Percentiles rank a stretch among this genome's conserved stretches.
Evolutionary conservation across 2,113 vertebrate species (phyloP).

Genomic region (Malaclemys terrapin): DNA sequence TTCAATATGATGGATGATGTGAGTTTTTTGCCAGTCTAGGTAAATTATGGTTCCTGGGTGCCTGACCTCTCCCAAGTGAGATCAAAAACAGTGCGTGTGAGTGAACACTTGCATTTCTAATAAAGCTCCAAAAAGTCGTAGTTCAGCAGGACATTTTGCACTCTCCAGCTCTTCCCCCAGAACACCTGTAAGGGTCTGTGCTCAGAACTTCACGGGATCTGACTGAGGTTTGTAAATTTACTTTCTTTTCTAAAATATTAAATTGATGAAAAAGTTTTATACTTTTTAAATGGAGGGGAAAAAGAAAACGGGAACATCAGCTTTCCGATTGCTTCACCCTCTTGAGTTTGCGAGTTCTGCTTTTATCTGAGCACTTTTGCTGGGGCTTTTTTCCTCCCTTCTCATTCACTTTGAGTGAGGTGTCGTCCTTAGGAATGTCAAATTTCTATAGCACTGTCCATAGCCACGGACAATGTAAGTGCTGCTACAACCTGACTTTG

Average conservation of each 20-base stretch:
- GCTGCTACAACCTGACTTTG: slow-evolving; percentile 11
- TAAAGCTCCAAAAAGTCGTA: neutral
- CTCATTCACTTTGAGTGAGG: neutral
- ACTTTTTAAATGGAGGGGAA: neutral
- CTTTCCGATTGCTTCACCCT: neutral
- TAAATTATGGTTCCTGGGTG: neutral
- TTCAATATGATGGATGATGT: fast-evolving
- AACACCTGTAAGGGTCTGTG: fast-evolving
- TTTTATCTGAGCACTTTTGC: slow-evolving; percentile 8
- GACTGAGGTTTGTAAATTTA: neutral
- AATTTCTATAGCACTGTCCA: neutral
- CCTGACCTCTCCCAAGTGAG: neutral
- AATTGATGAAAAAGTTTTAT: neutral
- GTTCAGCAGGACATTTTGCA: neutral
- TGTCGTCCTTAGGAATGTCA: neutral
- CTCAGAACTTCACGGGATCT: neutral
- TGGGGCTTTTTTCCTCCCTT: neutral
- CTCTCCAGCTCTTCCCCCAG: neutral
- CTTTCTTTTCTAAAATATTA: neutral
- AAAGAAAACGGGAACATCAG: neutral
- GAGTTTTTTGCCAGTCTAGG: neutral
- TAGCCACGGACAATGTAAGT: neutral
- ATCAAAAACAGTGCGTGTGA: neutral
- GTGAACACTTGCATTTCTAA: neutral
- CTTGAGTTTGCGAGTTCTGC: slow-evolving; percentile 6